phyloP scores from a whole-genome alignment of 30 jellyfish, hydroid and myxozoan genomes.

The Nemopilema nomurai region DNA sequence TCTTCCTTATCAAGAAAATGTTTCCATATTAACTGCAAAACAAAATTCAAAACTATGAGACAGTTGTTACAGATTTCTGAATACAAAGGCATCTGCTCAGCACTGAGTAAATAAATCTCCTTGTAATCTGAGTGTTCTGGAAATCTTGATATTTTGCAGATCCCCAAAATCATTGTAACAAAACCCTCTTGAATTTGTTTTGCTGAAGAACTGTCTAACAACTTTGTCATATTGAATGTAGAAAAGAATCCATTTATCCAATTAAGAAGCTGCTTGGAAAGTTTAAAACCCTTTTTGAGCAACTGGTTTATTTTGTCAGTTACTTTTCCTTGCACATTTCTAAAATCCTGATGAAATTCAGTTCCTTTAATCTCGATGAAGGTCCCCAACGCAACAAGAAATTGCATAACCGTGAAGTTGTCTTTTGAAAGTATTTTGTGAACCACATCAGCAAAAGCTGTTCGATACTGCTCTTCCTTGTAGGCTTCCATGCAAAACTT shows the following conservation, averaged over 20 bases:
- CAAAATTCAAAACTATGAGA: background rate
- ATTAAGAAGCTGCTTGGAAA: background rate
- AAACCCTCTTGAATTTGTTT: background rate
- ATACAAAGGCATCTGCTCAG: slow-evolving; percentile 3
- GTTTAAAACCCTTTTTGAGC: background rate
- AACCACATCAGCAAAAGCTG: background rate
- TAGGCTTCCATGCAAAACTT: background rate
- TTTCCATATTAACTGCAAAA: background rate
- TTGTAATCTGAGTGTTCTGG: slow-evolving; percentile 44
- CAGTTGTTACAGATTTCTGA: slow-evolving; percentile 9
- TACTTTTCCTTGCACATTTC: background rate
- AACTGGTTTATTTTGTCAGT: background rate
- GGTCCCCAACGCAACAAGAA: background rate
- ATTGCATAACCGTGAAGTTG: background rate
- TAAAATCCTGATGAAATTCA: background rate
- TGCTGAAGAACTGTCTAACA: background rate
- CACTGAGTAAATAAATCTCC: slow-evolving; percentile 33
- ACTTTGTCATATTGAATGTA: background rate
- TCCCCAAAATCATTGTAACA: background rate
- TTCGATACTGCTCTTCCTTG: background rate
- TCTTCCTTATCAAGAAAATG: background rate
- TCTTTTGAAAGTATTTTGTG: background rate
- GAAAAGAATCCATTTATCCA: background rate
- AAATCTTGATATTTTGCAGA: slow-evolving; percentile 11
- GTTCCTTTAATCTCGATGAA: background rate